Evolutionary conservation across 2,888 invertebrate genomes (phyloP), one percentile per base, ranked within the genome.

Genomic region (Parelbella ahira): DNA sequence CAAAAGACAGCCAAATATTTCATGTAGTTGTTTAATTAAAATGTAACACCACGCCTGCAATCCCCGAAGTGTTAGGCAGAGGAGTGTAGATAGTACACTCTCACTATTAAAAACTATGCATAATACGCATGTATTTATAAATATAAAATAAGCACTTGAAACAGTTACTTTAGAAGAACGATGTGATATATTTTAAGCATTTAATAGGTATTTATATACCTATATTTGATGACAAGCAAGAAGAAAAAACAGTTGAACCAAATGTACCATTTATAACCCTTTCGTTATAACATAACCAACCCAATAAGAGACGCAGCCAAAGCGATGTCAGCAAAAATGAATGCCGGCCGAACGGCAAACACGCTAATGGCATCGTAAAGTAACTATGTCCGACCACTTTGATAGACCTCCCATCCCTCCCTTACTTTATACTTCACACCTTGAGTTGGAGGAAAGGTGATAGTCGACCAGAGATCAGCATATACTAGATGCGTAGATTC

Each of bases 281-380:
- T 54, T 48, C 19, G 47, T 51, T 54, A 53, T 49, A 56, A 50
- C 48, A 50, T 49, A 51, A 53, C 46, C 48, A 56, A 63, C 57
- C 60, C 64, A 55, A 57, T 55, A 56, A 51, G 56, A 50, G 50
- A 54, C 58, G 53, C 58, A 57, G 59, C 68, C 63, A 66, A 66
- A 65, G 63, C 58, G 55, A 58, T 60, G 60, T 63, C 64, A 64
- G 68, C 63, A 68, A 68, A 72, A 74, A 71, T 63, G 63, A 54
- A 51, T 50, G 52, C 63, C 63, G 63, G 62, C 59, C 63, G 63
- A 71, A 71, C 64, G 68, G 68, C 73, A 76, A 78, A 77, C 72
- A 79, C 61, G 66, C 75, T 76, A 77, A 81, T 77, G 67, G 69
- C 62, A 55, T 58, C 72, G 66, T 75, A 74, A 72, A 73, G 64